phyloP scores from a whole-genome alignment of 2,888 invertebrate species.

The Chrysolina americana region DNA sequence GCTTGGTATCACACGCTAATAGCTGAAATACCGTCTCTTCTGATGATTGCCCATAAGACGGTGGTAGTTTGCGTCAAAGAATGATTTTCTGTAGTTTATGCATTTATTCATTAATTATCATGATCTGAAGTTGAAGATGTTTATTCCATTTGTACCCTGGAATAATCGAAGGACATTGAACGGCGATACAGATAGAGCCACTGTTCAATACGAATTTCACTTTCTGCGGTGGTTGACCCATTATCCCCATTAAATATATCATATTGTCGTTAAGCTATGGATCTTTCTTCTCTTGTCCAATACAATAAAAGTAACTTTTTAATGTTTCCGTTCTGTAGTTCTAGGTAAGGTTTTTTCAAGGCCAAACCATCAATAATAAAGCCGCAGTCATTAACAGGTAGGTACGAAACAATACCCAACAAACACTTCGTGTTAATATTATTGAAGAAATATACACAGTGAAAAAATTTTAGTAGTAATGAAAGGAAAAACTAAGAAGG shows the following conservation, averaged over 20 bases:
- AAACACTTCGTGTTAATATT: constrained; percentile 32
- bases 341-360: constrained; percentile 23
- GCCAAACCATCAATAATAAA: constrained; percentile 32
- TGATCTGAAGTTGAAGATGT: too few relatives aligned
- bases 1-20: too few relatives aligned
- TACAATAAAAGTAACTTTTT: constrained; percentile 23
- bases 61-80: too few relatives aligned
- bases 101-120: too few relatives aligned
- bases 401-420: constrained; percentile 30
- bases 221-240: constrained; percentile 13
- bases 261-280: constrained; percentile 20
- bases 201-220: background rate
- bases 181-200: too few relatives aligned
- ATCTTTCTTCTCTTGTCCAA: constrained; percentile 5
- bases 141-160: too few relatives aligned
- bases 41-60: too few relatives aligned
- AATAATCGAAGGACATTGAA: too few relatives aligned
- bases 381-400: constrained; percentile 31
- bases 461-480: constrained; percentile 17
- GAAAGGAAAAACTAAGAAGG: background rate
- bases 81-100: too few relatives aligned
- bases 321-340: constrained; percentile 30
- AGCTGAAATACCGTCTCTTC: too few relatives aligned
- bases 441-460: constrained; percentile 39
- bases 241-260: constrained; percentile 4